These are phyloP conservation scores for Cheirogaleus major DNA, from an alignment of 2,797 vertebrate species.

Conservation along the genomic window DNA sequence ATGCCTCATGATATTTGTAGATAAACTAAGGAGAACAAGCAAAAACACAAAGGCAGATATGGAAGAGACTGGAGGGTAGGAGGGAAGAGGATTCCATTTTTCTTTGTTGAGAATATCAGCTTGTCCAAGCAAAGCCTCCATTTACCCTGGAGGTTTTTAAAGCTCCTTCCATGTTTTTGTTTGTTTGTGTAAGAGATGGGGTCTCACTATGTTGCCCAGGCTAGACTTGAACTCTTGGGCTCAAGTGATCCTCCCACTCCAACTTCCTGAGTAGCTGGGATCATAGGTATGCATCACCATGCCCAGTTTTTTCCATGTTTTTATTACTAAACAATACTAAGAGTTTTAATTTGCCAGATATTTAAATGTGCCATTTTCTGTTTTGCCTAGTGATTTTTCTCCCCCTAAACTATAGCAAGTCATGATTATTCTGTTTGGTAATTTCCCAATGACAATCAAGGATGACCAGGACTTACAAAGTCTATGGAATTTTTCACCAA, in stretches of 20 bases:
- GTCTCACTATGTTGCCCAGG: not conserved
- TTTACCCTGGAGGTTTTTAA: not conserved
- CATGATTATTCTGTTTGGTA: not conserved
- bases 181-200: not conserved
- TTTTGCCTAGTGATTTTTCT: not conserved
- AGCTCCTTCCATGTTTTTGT: not conserved
- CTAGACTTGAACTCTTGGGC: not conserved
- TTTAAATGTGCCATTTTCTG: not conserved
- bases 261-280: not conserved
- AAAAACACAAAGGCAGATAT: not conserved
- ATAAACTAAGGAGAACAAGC: not conserved
- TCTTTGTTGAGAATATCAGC: not conserved
- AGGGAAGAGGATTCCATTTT: not conserved
- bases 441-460: not conserved
- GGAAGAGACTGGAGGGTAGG: not conserved
- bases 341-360: not conserved
- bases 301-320: not conserved
- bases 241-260: not conserved
- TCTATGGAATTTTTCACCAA: not conserved
- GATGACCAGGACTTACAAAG: not conserved
- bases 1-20: not conserved
- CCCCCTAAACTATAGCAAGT: not conserved
- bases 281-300: fast-evolving
- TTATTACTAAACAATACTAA: not conserved
- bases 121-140: not conserved